Percentiles rank a stretch among this genome's conserved stretches.
Conservation (phyloP, 2,888 invertebrate genomes). For the Halictus ligatus region DNA sequence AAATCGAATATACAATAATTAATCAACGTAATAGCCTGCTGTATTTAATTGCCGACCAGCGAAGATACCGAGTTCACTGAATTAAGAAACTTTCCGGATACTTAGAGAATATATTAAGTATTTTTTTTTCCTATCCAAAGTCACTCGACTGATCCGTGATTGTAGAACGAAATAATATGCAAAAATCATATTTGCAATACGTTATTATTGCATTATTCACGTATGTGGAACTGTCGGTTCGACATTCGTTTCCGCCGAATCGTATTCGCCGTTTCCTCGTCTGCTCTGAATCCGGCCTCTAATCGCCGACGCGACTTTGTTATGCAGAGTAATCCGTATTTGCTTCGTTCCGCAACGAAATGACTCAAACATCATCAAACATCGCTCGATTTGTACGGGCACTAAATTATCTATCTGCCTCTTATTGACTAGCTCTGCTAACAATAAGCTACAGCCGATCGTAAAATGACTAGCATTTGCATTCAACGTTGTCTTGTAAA, state of each 20-base stretch:
- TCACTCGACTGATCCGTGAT: too few species aligned
- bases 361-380: neutral
- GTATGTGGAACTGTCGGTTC: too few species aligned
- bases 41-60: neutral
- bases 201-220: too few species aligned
- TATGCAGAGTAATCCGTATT: neutral
- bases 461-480: constrained; percentile 9
- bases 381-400: neutral
- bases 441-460: neutral
- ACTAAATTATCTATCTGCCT: neutral
- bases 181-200: too few species aligned
- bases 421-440: neutral
- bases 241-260: too few species aligned
- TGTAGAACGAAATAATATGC: too few species aligned
- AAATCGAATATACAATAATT: neutral
- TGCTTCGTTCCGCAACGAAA: neutral
- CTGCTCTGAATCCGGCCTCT: neutral
- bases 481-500: neutral
- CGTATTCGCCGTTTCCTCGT: too few species aligned
- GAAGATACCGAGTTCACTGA: too few species aligned
- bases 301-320: neutral
- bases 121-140: too few species aligned
- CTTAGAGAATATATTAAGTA: too few species aligned
- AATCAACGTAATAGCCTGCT: neutral
- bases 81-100: too few species aligned